phyloP scores from a whole-genome alignment of 2,797 vertebrate genomes.

The Pangasius djambal region DNA sequence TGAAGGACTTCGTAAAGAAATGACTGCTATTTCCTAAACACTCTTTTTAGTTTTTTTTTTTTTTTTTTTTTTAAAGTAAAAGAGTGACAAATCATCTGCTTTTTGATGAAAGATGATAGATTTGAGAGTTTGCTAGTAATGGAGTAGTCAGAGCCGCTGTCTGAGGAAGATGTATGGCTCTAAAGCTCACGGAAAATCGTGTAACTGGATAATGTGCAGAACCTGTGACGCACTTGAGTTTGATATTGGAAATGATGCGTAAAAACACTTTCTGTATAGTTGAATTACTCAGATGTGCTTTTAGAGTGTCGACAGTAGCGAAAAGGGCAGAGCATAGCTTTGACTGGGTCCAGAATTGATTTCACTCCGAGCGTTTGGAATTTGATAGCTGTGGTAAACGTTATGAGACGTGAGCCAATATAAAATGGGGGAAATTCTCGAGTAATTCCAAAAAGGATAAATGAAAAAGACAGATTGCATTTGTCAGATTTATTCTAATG shows the following conservation, averaged over 20 bases:
- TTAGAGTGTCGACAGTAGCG: background rate
- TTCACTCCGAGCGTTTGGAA: background rate
- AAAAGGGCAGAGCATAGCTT: background rate
- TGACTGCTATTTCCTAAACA: constrained; percentile 5
- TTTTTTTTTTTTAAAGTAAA: background rate
- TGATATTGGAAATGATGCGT: background rate
- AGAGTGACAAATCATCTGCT: background rate
- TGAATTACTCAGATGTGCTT: background rate
- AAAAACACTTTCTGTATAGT: background rate
- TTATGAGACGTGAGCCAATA: background rate
- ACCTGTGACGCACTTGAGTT: background rate
- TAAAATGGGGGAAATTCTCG: background rate
- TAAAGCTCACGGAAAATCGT: background rate
- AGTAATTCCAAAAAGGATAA: background rate
- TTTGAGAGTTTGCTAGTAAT: background rate
- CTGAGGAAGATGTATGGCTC: background rate
- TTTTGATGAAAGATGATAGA: constrained; percentile 21
- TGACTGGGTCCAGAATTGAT: background rate
- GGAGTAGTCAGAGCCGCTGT: too few species aligned
- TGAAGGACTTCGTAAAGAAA: constrained; percentile 15
- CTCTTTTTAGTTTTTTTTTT: background rate
- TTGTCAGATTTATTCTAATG: background rate
- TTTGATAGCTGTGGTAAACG: background rate
- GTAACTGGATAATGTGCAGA: background rate
- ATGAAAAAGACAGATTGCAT: background rate